A percentile compares a stretch with the other conserved stretches of the same genome.
These are phyloP conservation scores for Astatotilapia flaviijosephi DNA, from an alignment of 2,113 vertebrate species.

Conservation along the genomic window DNA sequence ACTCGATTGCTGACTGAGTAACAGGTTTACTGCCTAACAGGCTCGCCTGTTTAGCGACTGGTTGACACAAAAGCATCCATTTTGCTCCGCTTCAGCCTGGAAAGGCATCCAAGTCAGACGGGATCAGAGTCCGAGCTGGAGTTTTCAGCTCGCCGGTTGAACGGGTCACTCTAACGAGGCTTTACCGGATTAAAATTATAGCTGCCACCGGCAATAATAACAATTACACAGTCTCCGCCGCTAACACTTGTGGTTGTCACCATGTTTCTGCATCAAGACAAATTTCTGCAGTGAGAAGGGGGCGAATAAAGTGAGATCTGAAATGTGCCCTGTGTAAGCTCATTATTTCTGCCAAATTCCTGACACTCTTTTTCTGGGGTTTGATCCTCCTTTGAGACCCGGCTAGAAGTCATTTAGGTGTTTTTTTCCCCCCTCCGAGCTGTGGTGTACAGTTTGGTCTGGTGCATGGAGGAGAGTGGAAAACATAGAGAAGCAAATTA, in stretches of 20 bases:
- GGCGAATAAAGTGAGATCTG: not conserved
- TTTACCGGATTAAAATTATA: not conserved
- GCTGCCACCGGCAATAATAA: not conserved
- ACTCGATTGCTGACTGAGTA: not conserved
- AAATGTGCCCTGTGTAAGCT: not conserved
- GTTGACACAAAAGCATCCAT: not conserved
- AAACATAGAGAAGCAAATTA: not conserved
- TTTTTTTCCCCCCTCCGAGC: not conserved
- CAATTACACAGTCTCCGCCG: not conserved
- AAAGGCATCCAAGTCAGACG: not conserved
- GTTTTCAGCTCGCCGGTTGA: not conserved
- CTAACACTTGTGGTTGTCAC: conserved; percentile 1
- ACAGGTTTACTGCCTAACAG: not conserved
- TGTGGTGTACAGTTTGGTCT: not conserved
- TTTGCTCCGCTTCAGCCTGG: not conserved
- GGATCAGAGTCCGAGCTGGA: not conserved
- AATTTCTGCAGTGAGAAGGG: not conserved
- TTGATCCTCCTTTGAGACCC: not conserved
- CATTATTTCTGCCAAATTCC: not conserved
- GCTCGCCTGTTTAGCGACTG: not conserved
- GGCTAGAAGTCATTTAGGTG: not conserved
- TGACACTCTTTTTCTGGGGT: not conserved
- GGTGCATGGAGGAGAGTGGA: not conserved
- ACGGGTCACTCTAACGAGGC: not conserved
- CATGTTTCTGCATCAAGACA: not conserved